Evolutionary conservation across 2,888 invertebrate species (phyloP).

Genomic region (Malthinus flaveolus): DNA sequence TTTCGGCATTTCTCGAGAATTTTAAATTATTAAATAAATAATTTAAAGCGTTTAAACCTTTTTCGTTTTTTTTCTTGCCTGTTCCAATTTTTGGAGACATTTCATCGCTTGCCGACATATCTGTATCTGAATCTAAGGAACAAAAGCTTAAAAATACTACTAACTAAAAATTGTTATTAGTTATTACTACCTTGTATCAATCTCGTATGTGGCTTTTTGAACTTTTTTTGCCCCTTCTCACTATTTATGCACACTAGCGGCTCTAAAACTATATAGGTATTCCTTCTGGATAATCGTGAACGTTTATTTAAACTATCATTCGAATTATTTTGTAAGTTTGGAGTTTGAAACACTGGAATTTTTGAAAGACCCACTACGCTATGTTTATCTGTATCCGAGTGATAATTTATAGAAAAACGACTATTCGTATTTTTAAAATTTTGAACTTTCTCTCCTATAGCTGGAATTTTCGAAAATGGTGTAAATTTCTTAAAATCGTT

Average conservation of each 20-base stretch:
- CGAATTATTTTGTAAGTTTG: background rate
- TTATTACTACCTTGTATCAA: too few species aligned
- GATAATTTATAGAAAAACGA: conserved; percentile 13
- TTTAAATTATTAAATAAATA: conserved; percentile 24
- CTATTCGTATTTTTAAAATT: conserved; percentile 11
- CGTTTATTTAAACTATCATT: background rate
- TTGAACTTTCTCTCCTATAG: conserved; percentile 17
- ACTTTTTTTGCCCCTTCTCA: too few species aligned
- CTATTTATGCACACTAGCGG: background rate
- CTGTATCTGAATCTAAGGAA: conserved; percentile 8
- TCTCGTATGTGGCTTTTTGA: too few species aligned
- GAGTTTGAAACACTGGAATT: conserved; percentile 17
- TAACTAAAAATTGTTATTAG: too few species aligned
- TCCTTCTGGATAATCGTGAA: conserved; percentile 16
- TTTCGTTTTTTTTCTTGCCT: background rate
- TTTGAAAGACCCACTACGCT: conserved; percentile 4
- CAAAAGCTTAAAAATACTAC: background rate
- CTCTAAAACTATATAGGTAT: conserved; percentile 21
- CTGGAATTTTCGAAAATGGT: conserved; percentile 22
- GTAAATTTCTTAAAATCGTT: conserved; percentile 14
- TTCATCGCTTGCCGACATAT: conserved; percentile 9
- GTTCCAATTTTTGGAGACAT: conserved; percentile 8
- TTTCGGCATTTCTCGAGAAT: conserved; percentile 22
- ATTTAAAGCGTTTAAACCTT: conserved; percentile 13
- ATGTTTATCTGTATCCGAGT: conserved; percentile 16